Evolutionary conservation across 1,140 invertebrate genomes (phyloP).

Genomic region (Tetragonula clypearis): DNA sequence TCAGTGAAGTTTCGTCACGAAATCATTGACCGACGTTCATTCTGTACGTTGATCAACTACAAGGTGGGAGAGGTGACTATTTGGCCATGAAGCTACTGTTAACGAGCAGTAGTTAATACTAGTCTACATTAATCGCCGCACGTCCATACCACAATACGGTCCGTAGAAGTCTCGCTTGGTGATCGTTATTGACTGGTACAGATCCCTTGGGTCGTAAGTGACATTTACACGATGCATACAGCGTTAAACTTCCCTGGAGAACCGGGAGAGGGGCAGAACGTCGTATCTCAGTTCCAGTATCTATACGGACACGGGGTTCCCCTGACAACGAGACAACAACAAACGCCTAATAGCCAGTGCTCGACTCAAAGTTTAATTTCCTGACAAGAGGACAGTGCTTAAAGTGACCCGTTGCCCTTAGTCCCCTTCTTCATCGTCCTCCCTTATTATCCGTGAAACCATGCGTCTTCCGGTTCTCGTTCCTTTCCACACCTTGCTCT

Average conservation of each 20-base stretch:
- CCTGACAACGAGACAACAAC: conserved; percentile 80
- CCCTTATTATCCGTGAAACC: not conserved
- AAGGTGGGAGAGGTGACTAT: conserved; percentile 25
- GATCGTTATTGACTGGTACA: conserved; percentile 69
- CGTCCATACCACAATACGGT: conserved; percentile 38
- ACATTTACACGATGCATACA: conserved; percentile 75
- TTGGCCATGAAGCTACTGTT: conserved; percentile 22
- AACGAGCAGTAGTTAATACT: conserved; percentile 59
- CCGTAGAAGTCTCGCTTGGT: conserved; percentile 54
- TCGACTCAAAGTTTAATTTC: conserved; percentile 81
- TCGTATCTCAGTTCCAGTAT: conserved; percentile 80
- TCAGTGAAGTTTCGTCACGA: not conserved
- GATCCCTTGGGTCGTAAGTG: conserved; percentile 66
- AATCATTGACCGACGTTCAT: conserved; percentile 9
- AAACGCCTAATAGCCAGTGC: conserved; percentile 79
- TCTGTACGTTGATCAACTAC: conserved; percentile 7
- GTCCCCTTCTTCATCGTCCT: conserved; percentile 27
- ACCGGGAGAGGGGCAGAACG: conserved; percentile 55
- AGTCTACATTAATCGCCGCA: conserved; percentile 54
- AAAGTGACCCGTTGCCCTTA: conserved; percentile 66
- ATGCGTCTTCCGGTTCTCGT: not conserved
- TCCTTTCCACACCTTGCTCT: no score
- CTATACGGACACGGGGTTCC: conserved; percentile 74
- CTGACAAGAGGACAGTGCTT: conserved; percentile 76
- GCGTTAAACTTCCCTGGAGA: conserved; percentile 70